phyloP scores from a whole-genome alignment of 1,140 invertebrate genomes.

The Rhagoletis zephyria region DNA sequence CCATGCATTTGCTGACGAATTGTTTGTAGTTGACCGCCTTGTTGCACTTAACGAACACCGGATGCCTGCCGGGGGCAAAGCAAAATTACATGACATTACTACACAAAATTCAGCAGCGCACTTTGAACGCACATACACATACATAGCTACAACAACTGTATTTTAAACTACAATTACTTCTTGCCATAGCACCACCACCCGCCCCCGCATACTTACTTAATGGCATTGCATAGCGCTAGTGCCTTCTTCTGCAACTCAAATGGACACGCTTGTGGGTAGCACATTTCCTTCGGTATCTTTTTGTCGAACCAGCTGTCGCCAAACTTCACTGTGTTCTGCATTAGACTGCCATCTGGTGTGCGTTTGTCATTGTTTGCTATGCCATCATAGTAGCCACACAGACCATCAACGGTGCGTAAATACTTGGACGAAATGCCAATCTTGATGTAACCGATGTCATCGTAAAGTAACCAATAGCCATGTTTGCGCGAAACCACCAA shows the following conservation, averaged over 20 bases:
- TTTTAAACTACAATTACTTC: no score
- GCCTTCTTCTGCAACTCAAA: conserved; percentile 77
- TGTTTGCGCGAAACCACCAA: conserved; percentile 80
- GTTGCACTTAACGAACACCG: conserved; percentile 78
- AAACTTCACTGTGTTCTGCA: conserved; percentile 80
- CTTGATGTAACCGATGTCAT: conserved; percentile 80
- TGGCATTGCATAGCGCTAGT: conserved; percentile 77
- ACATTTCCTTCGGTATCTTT: conserved; percentile 74
- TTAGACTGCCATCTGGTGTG: conserved; percentile 79
- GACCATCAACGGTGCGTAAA: conserved; percentile 79
- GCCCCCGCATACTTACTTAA: conserved; percentile 72
- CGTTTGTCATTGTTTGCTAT: conserved; percentile 79
- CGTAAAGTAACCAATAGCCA: conserved; percentile 83
- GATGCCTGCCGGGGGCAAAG: conserved; percentile 66
- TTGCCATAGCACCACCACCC: no score
- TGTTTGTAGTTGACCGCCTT: conserved; percentile 78
- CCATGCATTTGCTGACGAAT: conserved; percentile 81
- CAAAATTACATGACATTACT: conserved; percentile 41
- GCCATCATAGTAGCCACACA: conserved; percentile 85
- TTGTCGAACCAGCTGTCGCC: conserved; percentile 82
- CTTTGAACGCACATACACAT: not conserved
- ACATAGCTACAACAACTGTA: not conserved
- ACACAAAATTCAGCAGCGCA: conserved; percentile 4
- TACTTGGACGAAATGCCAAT: conserved; percentile 80
- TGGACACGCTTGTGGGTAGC: conserved; percentile 77